Percentiles rank a stretch among this genome's conserved stretches.
Conservation (phyloP, 1,140 invertebrate species). For the Zaprionus tsacasi region DNA sequence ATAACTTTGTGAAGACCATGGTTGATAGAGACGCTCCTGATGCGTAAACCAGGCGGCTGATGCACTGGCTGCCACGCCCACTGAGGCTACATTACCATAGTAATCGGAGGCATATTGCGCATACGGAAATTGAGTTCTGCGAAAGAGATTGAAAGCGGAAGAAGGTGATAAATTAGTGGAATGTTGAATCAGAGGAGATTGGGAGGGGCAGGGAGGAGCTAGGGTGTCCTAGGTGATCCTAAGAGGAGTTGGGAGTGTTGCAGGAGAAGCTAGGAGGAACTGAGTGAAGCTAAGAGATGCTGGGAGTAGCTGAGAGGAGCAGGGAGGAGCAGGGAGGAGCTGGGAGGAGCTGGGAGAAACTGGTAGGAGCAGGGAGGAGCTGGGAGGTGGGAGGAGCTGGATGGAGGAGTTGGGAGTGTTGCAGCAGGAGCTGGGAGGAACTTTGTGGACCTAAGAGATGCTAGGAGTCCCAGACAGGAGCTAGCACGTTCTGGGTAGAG, state of each 20-base stretch:
- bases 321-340: background rate
- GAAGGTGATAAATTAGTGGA: slow-evolving; percentile 16
- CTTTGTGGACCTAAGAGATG: no score
- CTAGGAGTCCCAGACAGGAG: no score
- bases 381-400: background rate
- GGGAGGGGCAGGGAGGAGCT: no score
- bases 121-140: slow-evolving; percentile 80
- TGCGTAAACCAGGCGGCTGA: slow-evolving; percentile 78
- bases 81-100: slow-evolving; percentile 71
- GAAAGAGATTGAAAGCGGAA: background rate
- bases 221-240: no score
- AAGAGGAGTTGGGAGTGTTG: background rate
- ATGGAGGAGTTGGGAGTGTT: background rate
- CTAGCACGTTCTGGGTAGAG: no score
- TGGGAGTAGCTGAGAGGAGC: no score
- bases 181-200: no score
- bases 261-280: background rate
- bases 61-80: slow-evolving; percentile 58
- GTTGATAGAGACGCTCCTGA: slow-evolving; percentile 77
- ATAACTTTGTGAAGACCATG: slow-evolving; percentile 79
- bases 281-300: no score
- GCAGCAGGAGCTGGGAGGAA: background rate
- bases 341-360: no score
- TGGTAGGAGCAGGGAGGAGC: no score
- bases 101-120: slow-evolving; percentile 81